A percentile compares a stretch with the other conserved stretches of the same genome.
Conservation (phyloP, 2,888 invertebrate species). For the Lithosia quadra region DNA sequence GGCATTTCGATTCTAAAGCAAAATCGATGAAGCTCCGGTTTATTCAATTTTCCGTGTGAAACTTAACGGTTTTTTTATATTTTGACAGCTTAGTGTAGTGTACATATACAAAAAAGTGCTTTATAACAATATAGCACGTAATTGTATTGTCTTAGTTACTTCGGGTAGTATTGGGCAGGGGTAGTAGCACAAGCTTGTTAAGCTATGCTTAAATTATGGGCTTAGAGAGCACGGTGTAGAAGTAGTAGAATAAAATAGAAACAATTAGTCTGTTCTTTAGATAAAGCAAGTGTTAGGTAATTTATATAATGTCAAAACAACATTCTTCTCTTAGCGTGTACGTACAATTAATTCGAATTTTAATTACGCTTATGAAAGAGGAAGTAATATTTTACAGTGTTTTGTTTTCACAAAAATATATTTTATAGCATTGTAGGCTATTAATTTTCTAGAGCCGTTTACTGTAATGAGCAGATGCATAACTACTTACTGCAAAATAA, state of each 20-base stretch:
- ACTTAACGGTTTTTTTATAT: constrained; percentile 73
- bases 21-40: constrained; percentile 63
- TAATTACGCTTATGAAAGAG: constrained; percentile 4
- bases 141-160: not conserved
- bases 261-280: too few species aligned
- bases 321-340: not conserved
- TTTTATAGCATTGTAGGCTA: constrained; percentile 1
- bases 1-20: not conserved
- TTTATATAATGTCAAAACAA: not conserved
- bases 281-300: not conserved
- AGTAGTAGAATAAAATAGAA: too few species aligned
- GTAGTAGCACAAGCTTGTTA: too few species aligned
- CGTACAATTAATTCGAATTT: not conserved
- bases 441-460: not conserved
- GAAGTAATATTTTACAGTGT: not conserved
- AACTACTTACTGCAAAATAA: constrained; percentile 2
- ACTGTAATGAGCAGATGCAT: not conserved
- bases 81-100: constrained; percentile 53
- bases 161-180: too few species aligned
- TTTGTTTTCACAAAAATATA: not conserved
- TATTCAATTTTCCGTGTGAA: constrained; percentile 65
- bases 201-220: too few species aligned
- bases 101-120: constrained; percentile 35
- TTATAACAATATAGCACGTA: not conserved
- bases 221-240: too few species aligned